Conservation (phyloP, 2,113 vertebrate genomes). For the Ictidomys tridecemlineatus region DNA sequence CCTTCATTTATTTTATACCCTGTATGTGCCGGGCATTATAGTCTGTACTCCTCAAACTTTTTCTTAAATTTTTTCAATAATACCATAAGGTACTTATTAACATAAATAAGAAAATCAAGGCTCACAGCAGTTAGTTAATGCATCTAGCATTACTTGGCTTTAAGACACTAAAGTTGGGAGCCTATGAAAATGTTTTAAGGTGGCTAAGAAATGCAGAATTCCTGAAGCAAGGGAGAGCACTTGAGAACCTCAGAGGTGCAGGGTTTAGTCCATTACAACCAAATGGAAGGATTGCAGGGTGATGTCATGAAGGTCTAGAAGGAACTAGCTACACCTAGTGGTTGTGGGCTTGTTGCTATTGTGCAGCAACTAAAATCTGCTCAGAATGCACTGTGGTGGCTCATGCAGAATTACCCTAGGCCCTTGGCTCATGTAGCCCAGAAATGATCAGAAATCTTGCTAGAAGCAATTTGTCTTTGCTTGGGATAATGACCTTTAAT, state of each 20-base stretch:
- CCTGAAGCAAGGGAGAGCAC: neutral
- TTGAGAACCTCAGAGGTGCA: neutral
- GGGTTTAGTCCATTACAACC: neutral
- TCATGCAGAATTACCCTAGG: neutral
- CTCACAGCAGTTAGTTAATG: neutral
- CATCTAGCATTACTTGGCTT: neutral
- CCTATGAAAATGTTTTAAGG: neutral
- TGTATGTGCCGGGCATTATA: neutral
- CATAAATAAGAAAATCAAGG: neutral
- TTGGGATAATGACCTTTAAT: neutral
- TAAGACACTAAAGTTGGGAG: neutral
- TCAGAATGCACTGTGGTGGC: neutral
- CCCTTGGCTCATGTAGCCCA: neutral
- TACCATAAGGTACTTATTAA: neutral
- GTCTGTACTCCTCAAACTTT: neutral
- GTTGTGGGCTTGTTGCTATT: neutral
- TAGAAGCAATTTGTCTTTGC: neutral
- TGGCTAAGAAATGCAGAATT: neutral
- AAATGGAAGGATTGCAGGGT: neutral
- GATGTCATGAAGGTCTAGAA: neutral
- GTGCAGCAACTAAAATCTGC: neutral
- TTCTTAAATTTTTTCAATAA: constrained; percentile 5
- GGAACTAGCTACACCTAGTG: neutral
- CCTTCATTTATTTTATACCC: neutral
- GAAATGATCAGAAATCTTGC: neutral